Evolutionary conservation across 2,888 invertebrate species (phyloP).

Genomic region (Spatulosminthurus flaviceps): DNA sequence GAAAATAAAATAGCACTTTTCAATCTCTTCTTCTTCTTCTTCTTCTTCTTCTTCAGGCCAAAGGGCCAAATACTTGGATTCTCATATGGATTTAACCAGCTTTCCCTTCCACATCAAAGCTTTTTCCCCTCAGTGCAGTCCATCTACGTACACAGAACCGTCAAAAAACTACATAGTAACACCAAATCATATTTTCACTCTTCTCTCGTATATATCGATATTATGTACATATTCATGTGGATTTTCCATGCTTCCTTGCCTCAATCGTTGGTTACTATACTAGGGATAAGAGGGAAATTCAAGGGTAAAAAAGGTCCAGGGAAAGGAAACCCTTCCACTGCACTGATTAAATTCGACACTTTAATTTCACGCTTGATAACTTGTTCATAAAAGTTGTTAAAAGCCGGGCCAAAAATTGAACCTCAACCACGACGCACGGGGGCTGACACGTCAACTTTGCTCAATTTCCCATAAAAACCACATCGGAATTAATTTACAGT

Average conservation of each 20-base stretch:
- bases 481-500: too few relatives aligned
- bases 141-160: too few relatives aligned
- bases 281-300: too few relatives aligned
- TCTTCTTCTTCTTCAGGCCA: background rate
- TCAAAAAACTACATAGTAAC: background rate
- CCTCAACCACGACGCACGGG: background rate
- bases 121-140: background rate
- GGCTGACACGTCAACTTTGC: too few relatives aligned
- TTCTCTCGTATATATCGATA: too few relatives aligned
- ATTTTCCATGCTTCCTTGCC: background rate
- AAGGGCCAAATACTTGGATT: background rate
- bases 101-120: background rate
- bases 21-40: too few relatives aligned
- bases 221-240: too few relatives aligned
- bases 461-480: too few relatives aligned
- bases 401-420: background rate
- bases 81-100: background rate
- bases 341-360: conserved; percentile 10
- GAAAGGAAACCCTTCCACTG: background rate
- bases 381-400: background rate
- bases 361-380: conserved; percentile 19
- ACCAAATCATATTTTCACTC: background rate
- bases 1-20: background rate
- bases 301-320: too few relatives aligned
- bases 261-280: too few relatives aligned